Evolutionary conservation across 37 sponge, comb jelly and placozoan genomes (phyloP).

Genomic region (Theonella swinhoei): DNA sequence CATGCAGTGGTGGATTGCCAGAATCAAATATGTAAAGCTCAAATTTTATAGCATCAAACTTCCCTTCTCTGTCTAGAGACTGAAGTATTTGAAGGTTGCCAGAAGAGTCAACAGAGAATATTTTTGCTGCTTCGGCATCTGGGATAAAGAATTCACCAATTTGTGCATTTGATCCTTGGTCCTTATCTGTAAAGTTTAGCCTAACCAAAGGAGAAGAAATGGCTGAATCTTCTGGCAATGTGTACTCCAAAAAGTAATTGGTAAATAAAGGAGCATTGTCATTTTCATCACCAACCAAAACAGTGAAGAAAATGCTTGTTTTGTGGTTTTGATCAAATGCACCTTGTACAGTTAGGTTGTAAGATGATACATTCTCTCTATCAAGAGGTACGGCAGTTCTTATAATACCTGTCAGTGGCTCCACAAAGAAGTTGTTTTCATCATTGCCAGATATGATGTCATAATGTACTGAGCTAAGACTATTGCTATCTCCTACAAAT

Average conservation of each 20-base stretch:
- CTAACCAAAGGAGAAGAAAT: neutral
- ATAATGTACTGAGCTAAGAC: constrained; percentile 39
- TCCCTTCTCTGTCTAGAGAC: constrained; percentile 40
- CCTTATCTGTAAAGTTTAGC: constrained; percentile 37
- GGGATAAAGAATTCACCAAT: constrained; percentile 28
- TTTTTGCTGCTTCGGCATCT: constrained; percentile 26
- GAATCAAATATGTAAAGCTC: constrained; percentile 41
- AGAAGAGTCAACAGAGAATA: constrained; percentile 25
- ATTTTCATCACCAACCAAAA: constrained; percentile 55
- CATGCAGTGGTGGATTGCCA: constrained; percentile 35
- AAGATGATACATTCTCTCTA: constrained; percentile 34
- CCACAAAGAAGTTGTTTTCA: constrained; percentile 54
- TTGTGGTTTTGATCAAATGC: constrained; percentile 10
- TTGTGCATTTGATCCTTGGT: constrained; percentile 38
- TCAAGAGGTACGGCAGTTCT: constrained; percentile 57
- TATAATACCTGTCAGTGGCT: constrained; percentile 63
- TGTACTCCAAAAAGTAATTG: neutral
- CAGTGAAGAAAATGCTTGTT: constrained; percentile 28
- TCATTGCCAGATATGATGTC: constrained; percentile 69
- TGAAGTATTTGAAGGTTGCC: constrained; percentile 27
- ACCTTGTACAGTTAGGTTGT: constrained; percentile 57
- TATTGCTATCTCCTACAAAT: neutral
- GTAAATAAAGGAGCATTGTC: constrained; percentile 59
- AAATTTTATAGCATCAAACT: constrained; percentile 15
- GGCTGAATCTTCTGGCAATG: constrained; percentile 36